Conservation (phyloP, 2,113 vertebrate species). For the Pedionomus torquatus region DNA sequence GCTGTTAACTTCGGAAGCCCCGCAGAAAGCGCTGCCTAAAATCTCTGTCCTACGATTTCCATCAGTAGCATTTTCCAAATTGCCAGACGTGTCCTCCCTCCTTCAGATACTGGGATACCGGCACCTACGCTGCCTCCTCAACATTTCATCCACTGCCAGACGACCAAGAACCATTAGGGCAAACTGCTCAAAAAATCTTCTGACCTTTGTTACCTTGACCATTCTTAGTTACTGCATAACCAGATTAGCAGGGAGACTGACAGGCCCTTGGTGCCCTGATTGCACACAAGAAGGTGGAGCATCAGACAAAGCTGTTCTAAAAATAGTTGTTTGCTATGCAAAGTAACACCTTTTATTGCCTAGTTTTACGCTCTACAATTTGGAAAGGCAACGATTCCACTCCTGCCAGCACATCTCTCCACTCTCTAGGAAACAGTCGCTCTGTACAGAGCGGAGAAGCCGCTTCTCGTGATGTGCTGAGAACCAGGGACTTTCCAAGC, state of each 20-base stretch:
- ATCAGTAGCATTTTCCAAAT: rapidly evolving
- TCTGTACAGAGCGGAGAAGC: not conserved
- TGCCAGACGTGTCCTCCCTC: rapidly evolving
- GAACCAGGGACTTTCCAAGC: not conserved
- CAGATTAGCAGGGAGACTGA: not conserved
- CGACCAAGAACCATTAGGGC: not conserved
- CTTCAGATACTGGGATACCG: rapidly evolving
- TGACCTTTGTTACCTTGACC: not conserved
- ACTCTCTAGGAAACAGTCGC: rapidly evolving
- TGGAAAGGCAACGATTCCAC: not conserved
- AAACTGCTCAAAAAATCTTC: not conserved
- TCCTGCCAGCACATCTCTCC: not conserved
- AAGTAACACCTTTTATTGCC: not conserved
- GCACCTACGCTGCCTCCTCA: not conserved
- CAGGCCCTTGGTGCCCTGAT: not conserved
- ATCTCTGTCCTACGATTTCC: rapidly evolving
- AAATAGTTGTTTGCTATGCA: not conserved
- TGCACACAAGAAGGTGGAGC: not conserved
- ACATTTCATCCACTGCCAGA: rapidly evolving
- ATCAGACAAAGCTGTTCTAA: not conserved
- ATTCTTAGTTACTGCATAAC: not conserved
- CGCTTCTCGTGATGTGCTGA: rapidly evolving
- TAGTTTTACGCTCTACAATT: not conserved
- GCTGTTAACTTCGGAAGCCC: not conserved
- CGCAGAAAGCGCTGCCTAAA: rapidly evolving